Conservation (phyloP, 2,113 vertebrate species). For the Podarcis raffonei region DNA sequence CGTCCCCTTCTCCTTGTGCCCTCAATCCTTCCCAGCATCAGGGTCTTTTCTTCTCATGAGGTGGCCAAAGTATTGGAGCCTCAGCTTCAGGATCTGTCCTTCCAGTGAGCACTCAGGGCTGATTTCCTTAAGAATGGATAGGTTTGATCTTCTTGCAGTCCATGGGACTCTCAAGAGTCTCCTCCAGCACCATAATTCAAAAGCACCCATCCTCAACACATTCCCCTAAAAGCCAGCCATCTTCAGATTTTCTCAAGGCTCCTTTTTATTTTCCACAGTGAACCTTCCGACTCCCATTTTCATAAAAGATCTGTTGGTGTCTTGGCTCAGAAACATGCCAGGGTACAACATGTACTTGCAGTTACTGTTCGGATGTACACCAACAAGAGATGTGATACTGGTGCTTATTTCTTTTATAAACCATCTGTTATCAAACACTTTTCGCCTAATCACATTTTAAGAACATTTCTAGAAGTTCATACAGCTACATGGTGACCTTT, state of each 20-base stretch:
- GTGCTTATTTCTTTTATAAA: constrained; percentile 17
- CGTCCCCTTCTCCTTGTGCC: too few relatives aligned
- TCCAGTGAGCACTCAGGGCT: too few relatives aligned
- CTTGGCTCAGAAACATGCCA: constrained; percentile 2
- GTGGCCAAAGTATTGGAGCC: too few relatives aligned
- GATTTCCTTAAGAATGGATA: too few relatives aligned
- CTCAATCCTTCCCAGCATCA: too few relatives aligned
- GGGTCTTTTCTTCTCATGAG: too few relatives aligned
- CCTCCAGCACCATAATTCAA: too few relatives aligned
- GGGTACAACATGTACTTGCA: neutral
- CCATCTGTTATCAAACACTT: constrained; percentile 34
- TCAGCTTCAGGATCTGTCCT: too few relatives aligned
- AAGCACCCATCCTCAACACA: neutral
- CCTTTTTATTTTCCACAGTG: neutral
- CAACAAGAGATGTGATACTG: neutral
- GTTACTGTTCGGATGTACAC: neutral
- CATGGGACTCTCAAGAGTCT: too few relatives aligned
- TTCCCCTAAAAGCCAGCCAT: neutral
- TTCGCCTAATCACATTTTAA: constrained; percentile 5
- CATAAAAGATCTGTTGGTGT: neutral
- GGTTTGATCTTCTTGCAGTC: too few relatives aligned
- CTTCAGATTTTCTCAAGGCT: neutral
- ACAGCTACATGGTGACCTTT: neutral
- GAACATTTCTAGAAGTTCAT: neutral
- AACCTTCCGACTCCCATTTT: constrained; percentile 8